phyloP scores from a whole-genome alignment of 2,888 invertebrate species.

The Diachrysia chrysitis region DNA sequence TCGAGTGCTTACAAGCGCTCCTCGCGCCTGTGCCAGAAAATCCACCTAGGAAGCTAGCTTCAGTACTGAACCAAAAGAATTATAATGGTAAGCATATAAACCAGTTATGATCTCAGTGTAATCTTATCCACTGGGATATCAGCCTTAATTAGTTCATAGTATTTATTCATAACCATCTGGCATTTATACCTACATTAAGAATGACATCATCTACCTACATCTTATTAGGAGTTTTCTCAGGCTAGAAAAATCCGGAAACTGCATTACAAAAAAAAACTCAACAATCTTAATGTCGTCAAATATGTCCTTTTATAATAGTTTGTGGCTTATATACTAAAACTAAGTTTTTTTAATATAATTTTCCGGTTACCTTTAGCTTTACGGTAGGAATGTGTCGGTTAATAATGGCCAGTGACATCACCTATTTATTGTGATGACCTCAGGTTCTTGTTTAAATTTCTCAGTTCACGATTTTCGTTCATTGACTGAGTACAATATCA shows the following conservation, averaged over 20 bases:
- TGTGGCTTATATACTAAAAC: background rate
- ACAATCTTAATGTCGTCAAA: background rate
- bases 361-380: constrained; percentile 8
- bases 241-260: constrained; percentile 11
- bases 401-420: constrained; percentile 56
- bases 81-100: constrained; percentile 92
- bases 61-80: constrained; percentile 94
- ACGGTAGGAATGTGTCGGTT: constrained; percentile 13
- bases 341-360: background rate
- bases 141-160: constrained; percentile 34
- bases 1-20: constrained; percentile 92
- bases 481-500: constrained; percentile 20
- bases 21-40: constrained; percentile 90
- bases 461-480: constrained; percentile 20
- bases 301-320: background rate
- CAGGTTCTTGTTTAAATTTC: constrained; percentile 39
- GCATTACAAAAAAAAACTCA: background rate
- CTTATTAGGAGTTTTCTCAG: constrained; percentile 23
- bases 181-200: constrained; percentile 12
- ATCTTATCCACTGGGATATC: constrained; percentile 31
- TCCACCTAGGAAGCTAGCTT: constrained; percentile 77
- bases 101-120: constrained; percentile 35
- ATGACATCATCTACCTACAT: constrained; percentile 48
- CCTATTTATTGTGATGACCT: constrained; percentile 50
- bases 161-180: constrained; percentile 20